phyloP scores from a whole-genome alignment of 1,140 invertebrate species.

The Chrysopa pallens region DNA sequence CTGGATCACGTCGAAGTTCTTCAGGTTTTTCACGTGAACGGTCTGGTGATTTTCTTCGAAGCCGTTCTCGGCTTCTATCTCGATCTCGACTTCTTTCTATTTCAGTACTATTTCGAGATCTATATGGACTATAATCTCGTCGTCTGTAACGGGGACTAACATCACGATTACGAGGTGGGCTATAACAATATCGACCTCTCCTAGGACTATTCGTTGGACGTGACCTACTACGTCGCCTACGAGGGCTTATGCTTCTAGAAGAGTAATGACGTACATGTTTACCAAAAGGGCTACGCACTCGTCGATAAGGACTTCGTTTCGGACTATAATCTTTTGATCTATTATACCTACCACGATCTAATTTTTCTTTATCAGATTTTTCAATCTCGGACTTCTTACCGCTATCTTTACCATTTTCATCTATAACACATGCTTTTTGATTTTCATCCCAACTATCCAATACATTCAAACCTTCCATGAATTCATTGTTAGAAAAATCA shows the following conservation, averaged over 20 bases:
- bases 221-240: background rate
- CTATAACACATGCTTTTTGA: background rate
- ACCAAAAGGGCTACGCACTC: background rate
- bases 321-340: too few species aligned
- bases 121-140: background rate
- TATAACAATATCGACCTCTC: background rate
- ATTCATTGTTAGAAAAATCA: conserved; percentile 1
- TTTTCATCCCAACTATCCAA: conserved; percentile 7
- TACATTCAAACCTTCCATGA: conserved; percentile 1
- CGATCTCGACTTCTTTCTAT: background rate
- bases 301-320: background rate
- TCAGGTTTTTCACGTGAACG: conserved; percentile 2
- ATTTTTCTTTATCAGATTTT: too few species aligned
- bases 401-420: too few species aligned
- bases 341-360: too few species aligned
- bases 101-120: background rate
- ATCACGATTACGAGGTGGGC: background rate
- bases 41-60: background rate
- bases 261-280: too few species aligned
- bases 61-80: background rate
- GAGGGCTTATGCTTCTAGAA: background rate
- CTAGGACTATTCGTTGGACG: background rate
- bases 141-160: background rate
- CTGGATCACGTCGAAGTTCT: conserved; percentile 15
- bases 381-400: too few species aligned